phyloP scores from a whole-genome alignment of 2,888 invertebrate species.

The Drosophila phalerata region DNA sequence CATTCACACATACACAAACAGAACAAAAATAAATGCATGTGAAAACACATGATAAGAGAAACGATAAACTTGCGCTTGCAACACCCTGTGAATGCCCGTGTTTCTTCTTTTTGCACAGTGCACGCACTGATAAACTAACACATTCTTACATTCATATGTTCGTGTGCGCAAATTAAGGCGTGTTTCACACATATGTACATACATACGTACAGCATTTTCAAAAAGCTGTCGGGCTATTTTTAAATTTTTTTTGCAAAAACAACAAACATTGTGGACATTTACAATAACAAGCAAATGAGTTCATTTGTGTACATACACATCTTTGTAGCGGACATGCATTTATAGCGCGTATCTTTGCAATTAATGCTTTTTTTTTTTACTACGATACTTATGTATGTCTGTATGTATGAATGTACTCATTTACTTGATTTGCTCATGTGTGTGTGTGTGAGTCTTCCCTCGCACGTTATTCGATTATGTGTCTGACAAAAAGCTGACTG shows the following conservation, averaged over 20 bases:
- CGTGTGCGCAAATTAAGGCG: slow-evolving; percentile 50
- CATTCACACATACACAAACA: not conserved
- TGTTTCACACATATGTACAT: slow-evolving; percentile 33
- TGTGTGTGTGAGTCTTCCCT: too few relatives aligned
- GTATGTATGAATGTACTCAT: not conserved
- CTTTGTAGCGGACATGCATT: slow-evolving; percentile 16
- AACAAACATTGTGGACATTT: slow-evolving; percentile 53
- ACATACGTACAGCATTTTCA: slow-evolving; percentile 18
- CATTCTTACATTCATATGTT: slow-evolving; percentile 15
- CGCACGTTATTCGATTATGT: slow-evolving; percentile 14
- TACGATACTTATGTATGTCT: slow-evolving; percentile 4
- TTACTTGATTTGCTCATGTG: slow-evolving; percentile 9
- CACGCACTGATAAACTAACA: slow-evolving; percentile 22
- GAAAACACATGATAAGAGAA: slow-evolving; percentile 31
- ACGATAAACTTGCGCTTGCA: slow-evolving; percentile 22
- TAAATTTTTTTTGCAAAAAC: slow-evolving; percentile 66
- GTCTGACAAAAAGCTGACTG: slow-evolving; percentile 52
- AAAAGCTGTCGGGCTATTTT: slow-evolving; percentile 65
- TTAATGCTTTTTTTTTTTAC: slow-evolving; percentile 38
- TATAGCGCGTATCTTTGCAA: slow-evolving; percentile 40
- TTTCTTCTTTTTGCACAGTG: slow-evolving; percentile 20
- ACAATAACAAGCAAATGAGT: slow-evolving; percentile 37
- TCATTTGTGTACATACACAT: slow-evolving; percentile 4
- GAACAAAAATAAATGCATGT: slow-evolving; percentile 27
- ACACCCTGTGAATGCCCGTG: slow-evolving; percentile 45